Conservation (phyloP, 2,797 vertebrate genomes). For the Sciurus vulgaris region DNA sequence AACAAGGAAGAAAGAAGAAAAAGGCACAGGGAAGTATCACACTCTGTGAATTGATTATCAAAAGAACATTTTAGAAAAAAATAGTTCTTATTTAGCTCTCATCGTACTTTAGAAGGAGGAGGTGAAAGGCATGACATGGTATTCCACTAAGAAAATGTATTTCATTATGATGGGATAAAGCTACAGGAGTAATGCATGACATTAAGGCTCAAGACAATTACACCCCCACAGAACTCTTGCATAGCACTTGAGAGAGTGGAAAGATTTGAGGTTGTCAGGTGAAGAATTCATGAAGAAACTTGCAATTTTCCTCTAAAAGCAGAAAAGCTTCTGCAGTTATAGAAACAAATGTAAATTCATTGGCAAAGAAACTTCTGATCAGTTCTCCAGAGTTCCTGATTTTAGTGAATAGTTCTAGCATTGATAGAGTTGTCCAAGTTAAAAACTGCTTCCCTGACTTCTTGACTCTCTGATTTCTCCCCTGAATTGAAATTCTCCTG, state of each 20-base stretch:
- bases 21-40: neutral
- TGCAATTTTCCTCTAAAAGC: neutral
- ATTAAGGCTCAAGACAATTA: slow-evolving; percentile 27
- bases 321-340: neutral
- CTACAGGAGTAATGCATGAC: neutral
- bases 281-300: neutral
- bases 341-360: neutral
- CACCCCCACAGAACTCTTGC: neutral
- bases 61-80: neutral
- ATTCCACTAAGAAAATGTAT: neutral
- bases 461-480: neutral
- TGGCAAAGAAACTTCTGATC: slow-evolving; percentile 1
- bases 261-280: slow-evolving; percentile 17
- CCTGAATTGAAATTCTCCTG: neutral
- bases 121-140: neutral
- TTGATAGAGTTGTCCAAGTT: neutral
- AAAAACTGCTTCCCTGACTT: neutral
- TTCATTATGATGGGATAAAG: slow-evolving; percentile 16
- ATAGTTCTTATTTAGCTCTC: neutral
- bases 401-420: neutral
- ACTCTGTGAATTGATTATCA: neutral
- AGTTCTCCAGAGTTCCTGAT: neutral
- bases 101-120: neutral
- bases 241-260: neutral
- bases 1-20: neutral